Evolutionary conservation across 2,888 invertebrate genomes (phyloP), one percentile per base, ranked within the genome.

Genomic region (Spicauda simplicius): DNA sequence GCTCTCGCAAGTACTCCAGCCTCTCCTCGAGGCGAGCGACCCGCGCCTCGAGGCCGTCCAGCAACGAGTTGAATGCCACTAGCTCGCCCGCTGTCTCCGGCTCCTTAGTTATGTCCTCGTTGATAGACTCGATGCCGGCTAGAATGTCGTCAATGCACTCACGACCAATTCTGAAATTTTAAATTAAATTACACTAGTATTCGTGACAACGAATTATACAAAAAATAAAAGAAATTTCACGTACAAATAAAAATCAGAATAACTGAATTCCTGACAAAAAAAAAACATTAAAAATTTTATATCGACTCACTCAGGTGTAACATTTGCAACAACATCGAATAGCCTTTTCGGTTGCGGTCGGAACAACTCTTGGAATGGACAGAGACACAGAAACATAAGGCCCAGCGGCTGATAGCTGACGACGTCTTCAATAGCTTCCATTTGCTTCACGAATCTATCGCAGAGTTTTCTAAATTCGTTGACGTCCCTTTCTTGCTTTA

Each of bases 1-100:
- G 87, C 78, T 98, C 97, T 73, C 97, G 96, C 7, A 97, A 95
- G 80, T 97, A 97, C 80, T 97, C 97, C 6, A 97, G 90, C 37
- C 95, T 94, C 56, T 94, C 91, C 80, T 97, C 97, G 78, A 98
- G 94, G 25, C 89, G 90, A 25, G 95, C 95, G 63, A 97, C 95
- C 78, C 95, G 94, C 1, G 91, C 82, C 72, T 95, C 95, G 12
- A 96, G 90, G 5, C 94, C 94, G 68, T 97, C 96, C 60, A 97
- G 80, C 88, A 97, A 95, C 57, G 93, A 94, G 68, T 97, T 94
- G 77, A 95, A 96, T 14, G 94, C 94, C 0, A 97, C 97, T 77
- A 95, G 95, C 73, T 97, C 97, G 0, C 94, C 90, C 0, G 98
- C 97, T 0, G 94, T 94, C 45, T 94, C 88, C 0, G 98, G 97